Evolutionary conservation across 1,140 invertebrate species (phyloP).

Genomic region (Atta cephalotes): DNA sequence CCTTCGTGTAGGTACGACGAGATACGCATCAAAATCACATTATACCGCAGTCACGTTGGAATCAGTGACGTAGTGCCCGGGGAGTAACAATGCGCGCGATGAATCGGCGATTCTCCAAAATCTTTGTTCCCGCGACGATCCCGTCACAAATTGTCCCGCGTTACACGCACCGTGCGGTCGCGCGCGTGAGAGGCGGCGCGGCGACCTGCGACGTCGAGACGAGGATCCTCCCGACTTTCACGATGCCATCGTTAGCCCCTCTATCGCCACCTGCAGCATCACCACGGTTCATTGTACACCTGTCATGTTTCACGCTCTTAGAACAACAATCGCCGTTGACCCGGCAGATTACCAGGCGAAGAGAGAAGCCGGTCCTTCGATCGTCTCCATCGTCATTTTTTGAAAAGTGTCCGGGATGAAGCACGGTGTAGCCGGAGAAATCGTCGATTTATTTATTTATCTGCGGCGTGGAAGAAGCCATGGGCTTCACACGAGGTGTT

Average conservation of each 20-base stretch:
- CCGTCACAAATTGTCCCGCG: constrained; percentile 70
- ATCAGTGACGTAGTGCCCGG: constrained; percentile 34
- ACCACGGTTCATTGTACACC: constrained; percentile 81
- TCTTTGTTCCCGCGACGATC: constrained; percentile 61
- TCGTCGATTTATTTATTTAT: constrained; percentile 80
- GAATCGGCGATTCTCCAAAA: constrained; percentile 73
- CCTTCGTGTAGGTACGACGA: neutral
- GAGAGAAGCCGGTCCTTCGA: constrained; percentile 31
- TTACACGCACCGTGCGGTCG: constrained; percentile 62
- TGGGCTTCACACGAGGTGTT: constrained; percentile 15
- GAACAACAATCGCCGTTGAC: constrained; percentile 84
- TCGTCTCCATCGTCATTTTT: constrained; percentile 52
- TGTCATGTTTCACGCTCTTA: constrained; percentile 86
- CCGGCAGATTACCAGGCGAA: constrained; percentile 75
- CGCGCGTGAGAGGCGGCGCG: neutral
- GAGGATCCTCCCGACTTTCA: constrained; percentile 68
- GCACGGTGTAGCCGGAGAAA: constrained; percentile 50
- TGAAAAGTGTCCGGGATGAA: constrained; percentile 38
- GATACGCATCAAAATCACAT: constrained; percentile 53
- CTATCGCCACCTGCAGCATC: constrained; percentile 84
- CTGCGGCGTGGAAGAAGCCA: constrained; percentile 49
- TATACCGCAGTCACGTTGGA: constrained; percentile 46
- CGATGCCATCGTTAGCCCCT: constrained; percentile 66
- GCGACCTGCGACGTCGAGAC: constrained; percentile 22
- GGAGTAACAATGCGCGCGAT: constrained; percentile 51